Evolutionary conservation across 2,113 vertebrate species (phyloP).

Genomic region (Bubalus kerabau): DNA sequence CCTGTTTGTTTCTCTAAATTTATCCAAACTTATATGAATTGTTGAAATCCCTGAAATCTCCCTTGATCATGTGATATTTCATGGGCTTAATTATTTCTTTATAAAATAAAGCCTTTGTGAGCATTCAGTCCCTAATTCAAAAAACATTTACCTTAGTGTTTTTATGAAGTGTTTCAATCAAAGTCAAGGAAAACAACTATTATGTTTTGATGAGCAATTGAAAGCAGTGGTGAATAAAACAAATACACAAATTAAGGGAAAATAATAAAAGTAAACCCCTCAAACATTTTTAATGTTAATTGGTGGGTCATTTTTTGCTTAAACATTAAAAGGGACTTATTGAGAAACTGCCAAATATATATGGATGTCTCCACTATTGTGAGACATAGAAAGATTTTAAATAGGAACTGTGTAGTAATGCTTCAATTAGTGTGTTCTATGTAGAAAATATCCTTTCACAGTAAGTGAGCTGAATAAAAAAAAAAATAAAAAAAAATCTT

Average conservation of each 20-base stretch:
- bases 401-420: background rate
- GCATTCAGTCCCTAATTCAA: background rate
- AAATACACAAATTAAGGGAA: background rate
- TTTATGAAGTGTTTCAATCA: constrained; percentile 6
- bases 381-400: background rate
- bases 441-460: background rate
- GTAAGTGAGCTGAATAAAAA: background rate
- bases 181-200: background rate
- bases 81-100: background rate
- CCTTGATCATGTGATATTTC: background rate
- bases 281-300: background rate
- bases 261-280: background rate
- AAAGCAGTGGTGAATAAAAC: background rate
- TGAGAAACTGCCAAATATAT: background rate
- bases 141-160: background rate
- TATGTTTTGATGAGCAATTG: background rate
- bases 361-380: background rate
- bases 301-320: background rate
- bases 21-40: background rate
- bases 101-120: background rate
- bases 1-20: background rate
- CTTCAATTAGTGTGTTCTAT: background rate
- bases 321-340: background rate
- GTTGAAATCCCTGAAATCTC: background rate
- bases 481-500: background rate